These are phyloP conservation scores for Teleiodes luculella DNA, from an alignment of 2,888 invertebrate genomes.

Conservation along the genomic window DNA sequence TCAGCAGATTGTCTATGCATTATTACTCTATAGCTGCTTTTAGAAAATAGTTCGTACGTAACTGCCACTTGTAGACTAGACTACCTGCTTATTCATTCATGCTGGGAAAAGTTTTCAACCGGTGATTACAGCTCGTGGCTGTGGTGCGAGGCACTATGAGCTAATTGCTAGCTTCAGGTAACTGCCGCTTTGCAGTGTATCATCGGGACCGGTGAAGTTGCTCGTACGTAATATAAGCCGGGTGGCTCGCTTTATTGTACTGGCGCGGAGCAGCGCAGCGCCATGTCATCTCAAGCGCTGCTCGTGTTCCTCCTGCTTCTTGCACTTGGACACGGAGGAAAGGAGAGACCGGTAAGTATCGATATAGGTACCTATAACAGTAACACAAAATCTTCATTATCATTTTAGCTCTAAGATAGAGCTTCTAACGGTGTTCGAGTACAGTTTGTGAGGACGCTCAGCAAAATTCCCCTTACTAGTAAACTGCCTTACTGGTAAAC, in stretches of 20 bases:
- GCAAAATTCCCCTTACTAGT: too few species aligned
- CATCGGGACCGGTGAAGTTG: constrained; percentile 29
- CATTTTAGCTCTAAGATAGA: too few species aligned
- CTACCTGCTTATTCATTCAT: constrained; percentile 50
- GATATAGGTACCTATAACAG: too few species aligned
- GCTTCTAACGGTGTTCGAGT: too few species aligned
- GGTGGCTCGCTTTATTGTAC: constrained; percentile 18
- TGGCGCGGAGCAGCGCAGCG: constrained; percentile 39
- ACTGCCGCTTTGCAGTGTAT: constrained; percentile 35
- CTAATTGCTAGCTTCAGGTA: constrained; percentile 51
- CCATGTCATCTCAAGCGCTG: constrained; percentile 54
- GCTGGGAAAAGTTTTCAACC: constrained; percentile 46
- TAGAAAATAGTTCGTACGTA: constrained; percentile 16
- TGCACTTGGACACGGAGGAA: constrained; percentile 42
- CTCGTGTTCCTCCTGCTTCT: constrained; percentile 43
- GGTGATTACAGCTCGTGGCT: constrained; percentile 56
- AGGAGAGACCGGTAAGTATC: constrained; percentile 58
- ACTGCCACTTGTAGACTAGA: constrained; percentile 22
- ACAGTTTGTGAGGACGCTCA: too few species aligned
- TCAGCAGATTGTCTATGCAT: background rate
- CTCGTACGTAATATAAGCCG: constrained; percentile 29
- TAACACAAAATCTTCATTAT: too few species aligned
- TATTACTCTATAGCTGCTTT: background rate
- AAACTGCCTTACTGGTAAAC: too few species aligned
- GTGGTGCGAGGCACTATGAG: constrained; percentile 39